These are phyloP conservation scores for Anneissia japonica DNA, from an alignment of 35 echinoderm and acorn worm species.

Conservation along the genomic window DNA sequence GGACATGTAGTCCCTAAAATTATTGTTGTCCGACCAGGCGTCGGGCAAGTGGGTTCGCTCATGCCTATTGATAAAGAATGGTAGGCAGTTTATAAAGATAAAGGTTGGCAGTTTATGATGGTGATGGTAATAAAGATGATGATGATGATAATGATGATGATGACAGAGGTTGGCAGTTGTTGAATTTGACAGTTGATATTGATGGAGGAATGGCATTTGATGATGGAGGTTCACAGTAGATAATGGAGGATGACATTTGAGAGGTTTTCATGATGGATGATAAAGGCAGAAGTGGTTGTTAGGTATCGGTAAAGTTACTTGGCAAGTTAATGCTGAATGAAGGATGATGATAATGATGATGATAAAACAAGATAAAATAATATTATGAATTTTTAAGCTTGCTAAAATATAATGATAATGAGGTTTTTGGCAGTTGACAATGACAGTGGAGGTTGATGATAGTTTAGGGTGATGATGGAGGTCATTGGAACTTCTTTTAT, in stretches of 20 bases:
- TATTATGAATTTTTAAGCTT: too few relatives aligned
- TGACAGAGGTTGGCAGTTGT: not conserved
- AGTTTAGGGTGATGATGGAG: too few relatives aligned
- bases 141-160: not conserved
- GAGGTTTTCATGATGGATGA: not conserved
- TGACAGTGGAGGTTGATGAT: too few relatives aligned
- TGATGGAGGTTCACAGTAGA: not conserved
- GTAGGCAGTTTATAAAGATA: not conserved
- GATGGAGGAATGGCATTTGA: not conserved
- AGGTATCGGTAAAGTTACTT: too few relatives aligned
- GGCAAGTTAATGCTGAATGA: too few relatives aligned
- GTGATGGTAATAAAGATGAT: not conserved
- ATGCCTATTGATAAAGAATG: not conserved
- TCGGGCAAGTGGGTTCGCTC: too few relatives aligned
- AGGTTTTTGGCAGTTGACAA: too few relatives aligned
- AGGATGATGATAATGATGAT: too few relatives aligned
- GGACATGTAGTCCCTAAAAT: too few relatives aligned
- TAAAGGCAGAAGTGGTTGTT: too few relatives aligned
- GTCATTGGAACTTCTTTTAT: not conserved
- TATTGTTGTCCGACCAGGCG: not conserved
- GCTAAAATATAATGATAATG: too few relatives aligned
- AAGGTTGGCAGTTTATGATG: not conserved
- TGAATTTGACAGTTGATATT: not conserved
- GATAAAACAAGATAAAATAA: too few relatives aligned
- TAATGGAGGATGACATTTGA: not conserved